Conservation (phyloP, 37 sponge, comb jelly and placozoan species). For the Cliona cf. orientalis region DNA sequence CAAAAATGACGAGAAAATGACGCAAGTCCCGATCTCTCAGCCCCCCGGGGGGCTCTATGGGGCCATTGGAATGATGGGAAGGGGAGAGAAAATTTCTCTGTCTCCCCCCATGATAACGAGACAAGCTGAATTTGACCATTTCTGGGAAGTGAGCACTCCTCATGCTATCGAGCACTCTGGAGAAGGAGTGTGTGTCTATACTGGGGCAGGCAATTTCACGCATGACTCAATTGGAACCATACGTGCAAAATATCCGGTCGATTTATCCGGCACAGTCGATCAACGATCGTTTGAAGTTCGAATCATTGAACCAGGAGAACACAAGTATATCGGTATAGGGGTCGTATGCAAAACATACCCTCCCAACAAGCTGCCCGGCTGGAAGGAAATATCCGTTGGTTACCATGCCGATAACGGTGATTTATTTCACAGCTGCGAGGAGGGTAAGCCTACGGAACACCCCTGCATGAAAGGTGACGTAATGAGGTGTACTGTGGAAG, state of each 20-base stretch:
- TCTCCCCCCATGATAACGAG: constrained; percentile 25
- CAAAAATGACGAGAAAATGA: constrained; percentile 33
- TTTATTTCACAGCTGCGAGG: constrained; percentile 36
- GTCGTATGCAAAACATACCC: constrained; percentile 57
- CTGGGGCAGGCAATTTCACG: constrained; percentile 20
- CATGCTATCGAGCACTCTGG: constrained; percentile 27
- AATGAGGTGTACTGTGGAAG: constrained; percentile 48
- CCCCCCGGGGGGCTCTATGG: constrained; percentile 74
- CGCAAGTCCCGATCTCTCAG: background rate
- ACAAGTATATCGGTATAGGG: constrained; percentile 65
- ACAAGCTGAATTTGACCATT: constrained; percentile 7
- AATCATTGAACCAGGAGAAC: constrained; percentile 47
- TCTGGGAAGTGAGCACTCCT: constrained; percentile 47
- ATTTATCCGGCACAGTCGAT: constrained; percentile 10
- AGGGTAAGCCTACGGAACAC: constrained; percentile 18
- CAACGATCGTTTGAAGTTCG: constrained; percentile 30
- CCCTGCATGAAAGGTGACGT: constrained; percentile 44
- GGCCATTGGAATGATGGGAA: constrained; percentile 63
- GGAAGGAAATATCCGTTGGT: constrained; percentile 67
- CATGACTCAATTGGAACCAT: constrained; percentile 50
- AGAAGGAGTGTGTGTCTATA: constrained; percentile 44
- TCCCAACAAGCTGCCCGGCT: constrained; percentile 64
- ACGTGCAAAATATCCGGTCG: constrained; percentile 7
- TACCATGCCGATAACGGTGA: constrained; percentile 77
- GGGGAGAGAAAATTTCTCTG: constrained; percentile 46